Base-by-base conservation (phyloP, 2,888 invertebrate species). In the Synergus japonicus region DNA sequence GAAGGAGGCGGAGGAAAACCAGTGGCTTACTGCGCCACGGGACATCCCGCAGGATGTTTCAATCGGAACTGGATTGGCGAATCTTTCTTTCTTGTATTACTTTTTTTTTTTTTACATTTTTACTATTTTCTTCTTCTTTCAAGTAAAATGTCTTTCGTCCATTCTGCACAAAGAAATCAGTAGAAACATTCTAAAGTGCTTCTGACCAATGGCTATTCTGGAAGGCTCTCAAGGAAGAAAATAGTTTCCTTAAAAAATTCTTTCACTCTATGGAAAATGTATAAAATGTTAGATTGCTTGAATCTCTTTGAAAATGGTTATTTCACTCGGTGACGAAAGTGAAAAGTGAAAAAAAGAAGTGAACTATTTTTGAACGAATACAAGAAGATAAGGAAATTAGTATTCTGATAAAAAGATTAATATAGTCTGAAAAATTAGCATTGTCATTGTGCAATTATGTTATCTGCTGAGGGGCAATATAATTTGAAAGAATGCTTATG, bases 11-110 rank as follows among this genome's bases (percentile, higher is more conserved):
- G 73, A n/a, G 73, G 37, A 15, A 69, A 54, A 73, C 73, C 37
- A 37, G 73, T 73, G 54, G 73, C 73, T 73, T 73, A 73, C 73
- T 54, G 37, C 73, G 73, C 73, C 73, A 73, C 73, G 49, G 73
- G 73, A 73, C 54, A 73, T 54, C 73, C 73, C 73, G 73, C 54
- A 73, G 73, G 73, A 73, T 73, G 54, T 73, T 54, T 73, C 73
- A 73, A 73, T 73, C 37, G 73, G 37, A 73, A 29, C 54, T 73
- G 37, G 73, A 73, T 73, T 73, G 73, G 73, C 73, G 37, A 73
- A 73, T 46, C 73, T n/a, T 73, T 54, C 49, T 49, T 37, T 54
- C 54, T 73, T 73, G 49, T 54, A 73, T 73, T 54, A 73, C 37
- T 54, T 9, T 60, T 60, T 29, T 29, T 29, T 29, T 29, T 60